Evolutionary conservation across 2,113 vertebrate genomes (phyloP), one percentile per base, ranked within the genome.

Genomic region (Paramisgurnus dabryanus): DNA sequence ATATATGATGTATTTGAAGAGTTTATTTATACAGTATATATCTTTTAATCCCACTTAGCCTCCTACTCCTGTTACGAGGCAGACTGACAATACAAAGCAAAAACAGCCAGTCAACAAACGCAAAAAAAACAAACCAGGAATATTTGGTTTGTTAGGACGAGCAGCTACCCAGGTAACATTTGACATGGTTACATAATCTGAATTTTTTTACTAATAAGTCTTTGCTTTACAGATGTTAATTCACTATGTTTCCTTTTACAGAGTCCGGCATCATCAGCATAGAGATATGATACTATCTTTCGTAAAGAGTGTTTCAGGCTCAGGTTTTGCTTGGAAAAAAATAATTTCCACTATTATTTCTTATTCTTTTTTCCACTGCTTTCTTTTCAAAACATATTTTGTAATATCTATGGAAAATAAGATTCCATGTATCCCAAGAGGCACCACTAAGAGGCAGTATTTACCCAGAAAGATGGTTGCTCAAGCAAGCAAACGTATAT

Each of bases 361-460:
- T 34, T 34, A 41, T 13, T 27, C 39, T 73, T 60, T 58, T 43
- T 73, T 22, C 39, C 45, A 60, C 7, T 22, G 40, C n/a, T 60
- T 72, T 60, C 6, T 22, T 58, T 61, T 40, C 39, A 3, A 72
- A 50, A 18, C 12, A 43, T 55, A 71, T 50, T 39, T 69, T 53
- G 22, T 34, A 4, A 70, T 11, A 63, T 61, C 18, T 61, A 18
- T 55, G 15, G 27, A 63, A 12, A 58, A 40, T 12, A 15, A n/a
- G 27, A 34, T 34, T 34, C 1, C 27, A 34, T 34, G 27, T 53
- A n/a, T 71, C 43, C 79, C 55, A 47, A 63, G 7, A 73, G 2
- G 2, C n/a, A 67, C 55, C 82, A 67, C 43, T 9, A 67, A 17
- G 68, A 12, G 45, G 67, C 79, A 73, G 53, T 39, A 67, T 61